Conservation (phyloP, 2,797 vertebrate genomes). For the Pachyuromys duprasi region DNA sequence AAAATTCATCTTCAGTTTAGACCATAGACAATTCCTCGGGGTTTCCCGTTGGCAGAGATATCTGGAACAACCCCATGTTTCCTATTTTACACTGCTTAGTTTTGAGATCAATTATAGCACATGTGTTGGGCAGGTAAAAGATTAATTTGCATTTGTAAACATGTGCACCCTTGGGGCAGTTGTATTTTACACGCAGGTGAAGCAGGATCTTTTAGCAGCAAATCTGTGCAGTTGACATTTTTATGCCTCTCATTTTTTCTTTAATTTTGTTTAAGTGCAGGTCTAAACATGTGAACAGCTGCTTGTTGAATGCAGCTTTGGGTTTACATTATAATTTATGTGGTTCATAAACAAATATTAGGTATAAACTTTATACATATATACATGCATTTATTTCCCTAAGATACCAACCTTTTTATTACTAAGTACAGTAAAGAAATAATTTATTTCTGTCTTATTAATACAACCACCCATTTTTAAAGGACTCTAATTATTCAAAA, state of each 20-base stretch:
- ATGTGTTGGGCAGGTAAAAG: conserved; percentile 51
- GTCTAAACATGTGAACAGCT: conserved; percentile 22
- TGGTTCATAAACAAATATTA: conserved; percentile 63
- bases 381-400: conserved; percentile 63
- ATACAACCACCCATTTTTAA: conserved; percentile 67
- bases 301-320: conserved; percentile 59
- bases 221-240: conserved; percentile 68
- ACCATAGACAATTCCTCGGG: background rate
- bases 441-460: conserved; percentile 82
- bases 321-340: conserved; percentile 65
- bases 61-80: conserved; percentile 24
- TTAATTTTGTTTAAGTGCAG: background rate
- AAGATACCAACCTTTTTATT: conserved; percentile 73
- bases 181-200: conserved; percentile 66
- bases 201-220: conserved; percentile 65
- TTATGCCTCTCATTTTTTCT: background rate
- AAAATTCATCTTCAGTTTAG: conserved; percentile 46
- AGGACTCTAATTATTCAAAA: conserved; percentile 60
- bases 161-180: conserved; percentile 34
- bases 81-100: conserved; percentile 42
- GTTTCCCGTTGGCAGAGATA: conserved; percentile 48
- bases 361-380: conserved; percentile 39
- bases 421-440: conserved; percentile 79
- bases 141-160: conserved; percentile 67
- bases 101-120: conserved; percentile 63